These are phyloP conservation scores for Molanna angustata DNA, from an alignment of 2,888 invertebrate genomes.

Conservation along the genomic window DNA sequence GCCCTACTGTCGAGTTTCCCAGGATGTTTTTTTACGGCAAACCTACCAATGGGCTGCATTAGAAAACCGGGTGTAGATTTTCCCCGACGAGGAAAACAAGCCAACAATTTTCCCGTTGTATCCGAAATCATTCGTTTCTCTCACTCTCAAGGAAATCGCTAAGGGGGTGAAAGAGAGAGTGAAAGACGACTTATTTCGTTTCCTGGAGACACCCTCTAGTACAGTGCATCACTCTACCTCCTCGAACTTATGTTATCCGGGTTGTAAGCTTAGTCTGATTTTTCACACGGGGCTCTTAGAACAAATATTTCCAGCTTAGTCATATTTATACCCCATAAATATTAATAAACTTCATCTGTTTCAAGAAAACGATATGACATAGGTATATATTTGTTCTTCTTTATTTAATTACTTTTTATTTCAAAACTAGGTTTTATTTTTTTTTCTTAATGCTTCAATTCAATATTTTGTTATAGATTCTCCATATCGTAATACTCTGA, in stretches of 20 bases:
- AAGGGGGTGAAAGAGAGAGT: constrained; percentile 18
- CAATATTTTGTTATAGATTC: constrained; percentile 55
- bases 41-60: constrained; percentile 26
- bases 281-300: constrained; percentile 33
- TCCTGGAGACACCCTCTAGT: constrained; percentile 1
- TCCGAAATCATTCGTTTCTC: not conserved
- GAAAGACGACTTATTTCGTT: constrained; percentile 1
- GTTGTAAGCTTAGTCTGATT: constrained; percentile 31
- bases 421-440: too few species aligned
- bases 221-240: constrained; percentile 11
- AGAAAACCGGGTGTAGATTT: constrained; percentile 25
- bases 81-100: constrained; percentile 16
- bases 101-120: constrained; percentile 5
- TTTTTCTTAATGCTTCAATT: too few species aligned
- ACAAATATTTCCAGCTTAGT: constrained; percentile 20
- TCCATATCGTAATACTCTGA: constrained; percentile 71
- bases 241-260: constrained; percentile 19
- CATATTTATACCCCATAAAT: not conserved
- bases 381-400: too few species aligned
- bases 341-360: not conserved
- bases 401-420: too few species aligned
- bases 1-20: constrained; percentile 10
- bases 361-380: too few species aligned
- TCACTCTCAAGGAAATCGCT: constrained; percentile 1
- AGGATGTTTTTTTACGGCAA: constrained; percentile 6